A percentile compares a stretch with the other conserved stretches of the same genome.
Conservation (phyloP, 2,888 invertebrate genomes). For the Abrostola triplasia region DNA sequence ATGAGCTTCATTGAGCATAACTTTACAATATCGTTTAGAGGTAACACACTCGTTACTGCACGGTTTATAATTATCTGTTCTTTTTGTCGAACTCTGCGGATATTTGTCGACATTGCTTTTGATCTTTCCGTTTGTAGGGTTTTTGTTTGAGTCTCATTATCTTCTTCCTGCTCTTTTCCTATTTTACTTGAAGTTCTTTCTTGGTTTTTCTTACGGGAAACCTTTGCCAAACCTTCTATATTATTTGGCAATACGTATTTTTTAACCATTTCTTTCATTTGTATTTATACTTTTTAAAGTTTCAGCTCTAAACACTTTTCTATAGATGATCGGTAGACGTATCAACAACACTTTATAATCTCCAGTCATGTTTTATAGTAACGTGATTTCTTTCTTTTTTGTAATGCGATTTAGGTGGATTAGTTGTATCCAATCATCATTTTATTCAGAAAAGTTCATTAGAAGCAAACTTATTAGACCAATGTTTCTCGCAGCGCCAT, state of each 20-base stretch:
- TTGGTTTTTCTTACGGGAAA: not conserved
- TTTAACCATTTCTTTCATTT: no score
- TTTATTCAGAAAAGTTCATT: no score
- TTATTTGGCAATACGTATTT: no score
- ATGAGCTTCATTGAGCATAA: constrained; percentile 62
- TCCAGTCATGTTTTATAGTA: no score
- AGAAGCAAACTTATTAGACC: not conserved
- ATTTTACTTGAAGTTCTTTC: not conserved
- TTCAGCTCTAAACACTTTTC: no score
- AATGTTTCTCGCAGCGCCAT: constrained; percentile 59
- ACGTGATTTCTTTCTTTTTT: no score
- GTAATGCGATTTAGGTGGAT: no score
- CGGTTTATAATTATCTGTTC: constrained; percentile 8
- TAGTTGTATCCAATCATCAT: no score
- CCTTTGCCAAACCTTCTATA: not conserved
- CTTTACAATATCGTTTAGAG: constrained; percentile 56
- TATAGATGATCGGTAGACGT: no score
- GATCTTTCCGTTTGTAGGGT: not conserved
- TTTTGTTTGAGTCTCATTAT: not conserved
- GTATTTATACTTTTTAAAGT: no score
- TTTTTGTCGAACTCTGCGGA: constrained; percentile 21
- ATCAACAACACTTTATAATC: no score
- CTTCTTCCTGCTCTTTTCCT: constrained; percentile 10
- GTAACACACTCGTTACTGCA: constrained; percentile 38
- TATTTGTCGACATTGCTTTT: not conserved